Percentiles rank a stretch among this genome's conserved stretches.
Evolutionary conservation across 2,888 invertebrate genomes (phyloP).

Genomic region (Cantharis lateralis): DNA sequence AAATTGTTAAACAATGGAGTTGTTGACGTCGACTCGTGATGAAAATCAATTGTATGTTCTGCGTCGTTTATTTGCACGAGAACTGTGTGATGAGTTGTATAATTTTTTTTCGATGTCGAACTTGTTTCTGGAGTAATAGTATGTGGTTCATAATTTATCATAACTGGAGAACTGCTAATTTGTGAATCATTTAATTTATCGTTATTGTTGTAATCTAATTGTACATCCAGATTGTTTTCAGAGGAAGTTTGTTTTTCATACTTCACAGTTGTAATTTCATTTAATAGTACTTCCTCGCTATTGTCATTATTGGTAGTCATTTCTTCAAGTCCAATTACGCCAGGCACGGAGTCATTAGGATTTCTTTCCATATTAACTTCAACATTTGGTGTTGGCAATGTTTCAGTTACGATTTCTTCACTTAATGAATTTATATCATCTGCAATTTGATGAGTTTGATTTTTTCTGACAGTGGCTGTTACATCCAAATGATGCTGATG

Average conservation of each 20-base stretch:
- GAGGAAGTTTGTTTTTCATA: background rate
- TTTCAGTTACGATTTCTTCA: background rate
- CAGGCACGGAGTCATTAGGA: background rate
- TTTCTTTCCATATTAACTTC: background rate
- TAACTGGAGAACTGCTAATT: constrained; percentile 3
- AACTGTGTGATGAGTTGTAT: background rate
- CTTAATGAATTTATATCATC: background rate
- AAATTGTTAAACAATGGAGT: constrained; percentile 7
- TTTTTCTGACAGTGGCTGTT: background rate
- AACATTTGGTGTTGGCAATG: background rate
- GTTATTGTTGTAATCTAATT: background rate
- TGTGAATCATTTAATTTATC: background rate
- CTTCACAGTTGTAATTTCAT: background rate
- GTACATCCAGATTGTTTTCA: background rate
- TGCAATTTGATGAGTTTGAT: background rate
- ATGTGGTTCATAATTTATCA: constrained; percentile 23
- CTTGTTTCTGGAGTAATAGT: constrained; percentile 14
- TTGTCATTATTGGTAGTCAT: background rate
- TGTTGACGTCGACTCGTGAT: background rate
- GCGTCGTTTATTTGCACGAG: background rate
- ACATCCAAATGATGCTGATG: background rate
- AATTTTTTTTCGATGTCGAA: background rate
- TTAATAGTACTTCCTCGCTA: background rate
- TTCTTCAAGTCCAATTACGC: background rate
- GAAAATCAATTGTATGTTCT: background rate